phyloP scores from a whole-genome alignment of 2,888 invertebrate genomes.

The Eustalomyia histrio region DNA sequence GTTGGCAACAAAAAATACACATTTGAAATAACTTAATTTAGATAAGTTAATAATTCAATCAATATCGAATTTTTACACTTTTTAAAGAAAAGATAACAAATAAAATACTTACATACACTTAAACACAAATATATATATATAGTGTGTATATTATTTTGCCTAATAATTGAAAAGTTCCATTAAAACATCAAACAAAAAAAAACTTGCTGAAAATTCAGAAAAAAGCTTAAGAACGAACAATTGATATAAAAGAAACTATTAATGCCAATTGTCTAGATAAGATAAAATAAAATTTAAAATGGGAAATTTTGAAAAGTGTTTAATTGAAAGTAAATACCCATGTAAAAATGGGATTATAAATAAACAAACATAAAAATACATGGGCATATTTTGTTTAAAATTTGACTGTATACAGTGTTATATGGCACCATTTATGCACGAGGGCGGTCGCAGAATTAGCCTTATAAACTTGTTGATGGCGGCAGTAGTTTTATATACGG shows the following conservation, averaged over 20 bases:
- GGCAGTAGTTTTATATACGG: too few species aligned
- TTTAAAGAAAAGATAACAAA: background rate
- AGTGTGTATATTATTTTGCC: background rate
- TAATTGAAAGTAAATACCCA: background rate
- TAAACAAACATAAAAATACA: too few species aligned
- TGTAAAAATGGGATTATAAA: too few species aligned
- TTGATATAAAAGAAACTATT: background rate
- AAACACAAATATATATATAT: background rate
- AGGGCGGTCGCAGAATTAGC: too few species aligned
- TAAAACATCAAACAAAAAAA: background rate
- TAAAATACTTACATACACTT: background rate
- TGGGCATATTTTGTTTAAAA: too few species aligned
- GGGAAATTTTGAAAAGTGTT: background rate
- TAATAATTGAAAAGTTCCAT: background rate
- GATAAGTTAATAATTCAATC: background rate
- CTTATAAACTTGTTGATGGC: too few species aligned
- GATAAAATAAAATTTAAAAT: constrained; percentile 8
- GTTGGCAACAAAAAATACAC: background rate
- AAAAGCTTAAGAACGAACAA: background rate
- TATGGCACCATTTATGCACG: too few species aligned
- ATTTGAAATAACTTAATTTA: background rate
- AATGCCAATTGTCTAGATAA: background rate
- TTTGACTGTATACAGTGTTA: too few species aligned
- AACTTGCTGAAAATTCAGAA: too few species aligned
- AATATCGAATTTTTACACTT: too few species aligned